These are phyloP conservation scores for Caradrina kadenii DNA, from an alignment of 2,888 invertebrate species.

Conservation along the genomic window DNA sequence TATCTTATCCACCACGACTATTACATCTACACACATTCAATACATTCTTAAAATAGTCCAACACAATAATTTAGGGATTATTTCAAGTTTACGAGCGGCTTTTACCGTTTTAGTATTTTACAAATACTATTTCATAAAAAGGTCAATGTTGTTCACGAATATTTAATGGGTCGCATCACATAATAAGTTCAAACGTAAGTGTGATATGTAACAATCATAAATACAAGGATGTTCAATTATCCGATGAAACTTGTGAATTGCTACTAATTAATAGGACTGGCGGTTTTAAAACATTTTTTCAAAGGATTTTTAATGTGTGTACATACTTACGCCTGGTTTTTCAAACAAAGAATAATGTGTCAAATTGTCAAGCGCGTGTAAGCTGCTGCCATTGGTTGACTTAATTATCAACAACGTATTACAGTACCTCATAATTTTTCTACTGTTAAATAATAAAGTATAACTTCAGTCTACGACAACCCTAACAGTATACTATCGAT, in stretches of 20 bases:
- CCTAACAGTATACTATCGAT: slow-evolving; percentile 22
- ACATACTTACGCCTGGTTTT: too few relatives aligned
- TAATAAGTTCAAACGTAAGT: slow-evolving; percentile 38
- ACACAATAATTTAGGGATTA: slow-evolving; percentile 10
- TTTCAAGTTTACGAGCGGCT: background rate
- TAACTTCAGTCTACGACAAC: background rate
- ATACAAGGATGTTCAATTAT: slow-evolving; percentile 49
- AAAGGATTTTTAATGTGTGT: too few relatives aligned
- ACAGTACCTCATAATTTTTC: too few relatives aligned
- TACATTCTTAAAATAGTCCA: slow-evolving; percentile 7
- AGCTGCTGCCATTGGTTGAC: too few relatives aligned
- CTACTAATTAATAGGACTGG: slow-evolving; percentile 45
- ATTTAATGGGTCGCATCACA: slow-evolving; percentile 18
- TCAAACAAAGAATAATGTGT: too few relatives aligned
- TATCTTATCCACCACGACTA: slow-evolving; percentile 5
- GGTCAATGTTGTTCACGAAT: slow-evolving; percentile 24
- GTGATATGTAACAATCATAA: slow-evolving; percentile 40
- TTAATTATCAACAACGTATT: too few relatives aligned
- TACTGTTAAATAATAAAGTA: background rate
- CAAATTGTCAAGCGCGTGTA: too few relatives aligned
- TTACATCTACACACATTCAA: background rate
- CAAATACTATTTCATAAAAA: slow-evolving; percentile 10
- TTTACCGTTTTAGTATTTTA: slow-evolving; percentile 10
- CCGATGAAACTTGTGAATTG: slow-evolving; percentile 38
- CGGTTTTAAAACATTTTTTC: background rate